Conservation (phyloP, 1,140 invertebrate genomes). For the Pseudomyrmex pallidus region DNA sequence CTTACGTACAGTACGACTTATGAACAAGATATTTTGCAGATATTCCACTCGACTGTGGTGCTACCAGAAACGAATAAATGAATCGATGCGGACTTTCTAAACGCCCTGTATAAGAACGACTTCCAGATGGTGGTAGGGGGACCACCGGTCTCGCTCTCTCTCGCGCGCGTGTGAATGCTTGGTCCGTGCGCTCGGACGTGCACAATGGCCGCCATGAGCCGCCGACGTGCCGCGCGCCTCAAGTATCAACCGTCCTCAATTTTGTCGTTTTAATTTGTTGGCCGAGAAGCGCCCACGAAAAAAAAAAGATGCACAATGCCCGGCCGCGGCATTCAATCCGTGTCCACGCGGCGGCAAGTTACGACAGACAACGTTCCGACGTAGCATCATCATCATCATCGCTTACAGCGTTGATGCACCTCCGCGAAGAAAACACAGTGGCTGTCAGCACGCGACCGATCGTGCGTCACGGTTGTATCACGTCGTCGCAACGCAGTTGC, state of each 20-base stretch:
- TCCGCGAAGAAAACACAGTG: slow-evolving; percentile 47
- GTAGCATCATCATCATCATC: slow-evolving; percentile 18
- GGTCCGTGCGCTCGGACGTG: slow-evolving; percentile 62
- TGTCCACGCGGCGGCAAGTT: slow-evolving; percentile 50
- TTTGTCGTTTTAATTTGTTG: slow-evolving; percentile 68
- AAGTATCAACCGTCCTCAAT: slow-evolving; percentile 77
- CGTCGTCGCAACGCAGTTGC: background rate
- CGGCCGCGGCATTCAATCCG: slow-evolving; percentile 56
- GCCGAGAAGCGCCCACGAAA: slow-evolving; percentile 58
- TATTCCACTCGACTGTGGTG: background rate
- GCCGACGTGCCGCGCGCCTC: slow-evolving; percentile 67
- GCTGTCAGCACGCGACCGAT: slow-evolving; percentile 54
- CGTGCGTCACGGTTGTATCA: slow-evolving; percentile 13
- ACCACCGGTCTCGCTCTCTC: slow-evolving; percentile 26
- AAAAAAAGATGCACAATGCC: slow-evolving; percentile 69
- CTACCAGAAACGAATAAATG: background rate
- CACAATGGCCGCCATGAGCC: slow-evolving; percentile 78
- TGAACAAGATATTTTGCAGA: background rate
- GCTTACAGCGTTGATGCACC: slow-evolving; percentile 18
- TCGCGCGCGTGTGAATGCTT: background rate
- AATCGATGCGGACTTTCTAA: slow-evolving; percentile 48
- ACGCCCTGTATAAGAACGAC: slow-evolving; percentile 48
- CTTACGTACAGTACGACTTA: background rate
- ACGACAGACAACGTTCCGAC: slow-evolving; percentile 21
- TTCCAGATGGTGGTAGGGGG: slow-evolving; percentile 34